Base-by-base conservation (phyloP, 2,797 vertebrate genomes). In the Cottoperca gobio region DNA sequence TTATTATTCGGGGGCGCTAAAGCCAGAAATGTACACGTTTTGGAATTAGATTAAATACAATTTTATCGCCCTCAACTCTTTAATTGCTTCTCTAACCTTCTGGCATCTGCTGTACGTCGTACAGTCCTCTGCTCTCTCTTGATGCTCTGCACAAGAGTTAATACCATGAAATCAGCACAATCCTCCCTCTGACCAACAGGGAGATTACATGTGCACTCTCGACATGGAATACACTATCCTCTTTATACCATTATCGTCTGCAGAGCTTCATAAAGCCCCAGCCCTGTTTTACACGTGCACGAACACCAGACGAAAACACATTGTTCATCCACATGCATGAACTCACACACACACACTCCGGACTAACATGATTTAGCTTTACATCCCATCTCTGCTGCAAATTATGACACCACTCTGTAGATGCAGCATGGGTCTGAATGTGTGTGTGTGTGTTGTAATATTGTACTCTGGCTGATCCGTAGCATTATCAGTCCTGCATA, bases 151-250 rank as follows among this genome's bases (percentile, higher is more conserved):
- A 53, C 60, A 65, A 40, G 6, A 63, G 50, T 78, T 81, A 73
- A 81, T 69, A 55, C 78, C 81, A 66, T 73, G 46, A 76, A 49
- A 76, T 74, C 67, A 33, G n/a, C 55, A 62, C 63, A 60, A 65
- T 66, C 65, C 26, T 69, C n/a, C 58, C 19, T 12, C 62, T 35
- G 57, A 75, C 70, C 57, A 75, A 58, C 4, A 75, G 55, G 52
- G 42, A 65, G 73, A 78, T 66, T 72, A 83, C 62, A 70, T n/a
- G 28, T 65, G 74, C 37, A 69, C 43, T 78, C 73, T n/a, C 81
- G 72, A 84, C 79, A 79, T 35, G 50, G n/a, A 42, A 58, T 33
- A 28, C 54, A 23, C 48, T 17, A 70, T 79, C 77, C 65, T 81
- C 83, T 83, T 70, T 21, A 68, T 53, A 53, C 66, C 78, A 72